Conservation (phyloP, 2,888 invertebrate genomes). For the Andrena fulva region DNA sequence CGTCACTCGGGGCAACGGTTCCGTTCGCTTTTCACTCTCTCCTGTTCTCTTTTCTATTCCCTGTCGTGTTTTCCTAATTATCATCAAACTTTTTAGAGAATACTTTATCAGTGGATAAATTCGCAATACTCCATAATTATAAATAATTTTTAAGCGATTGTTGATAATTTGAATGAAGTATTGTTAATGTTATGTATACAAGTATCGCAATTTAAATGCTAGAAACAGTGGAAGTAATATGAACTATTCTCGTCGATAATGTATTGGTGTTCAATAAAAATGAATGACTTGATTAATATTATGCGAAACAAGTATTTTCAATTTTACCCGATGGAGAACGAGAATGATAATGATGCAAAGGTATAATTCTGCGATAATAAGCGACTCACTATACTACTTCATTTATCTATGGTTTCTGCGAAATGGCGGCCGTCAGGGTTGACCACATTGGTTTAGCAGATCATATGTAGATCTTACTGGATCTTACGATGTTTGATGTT, state of each 20-base stretch:
- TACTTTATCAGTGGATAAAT: neutral
- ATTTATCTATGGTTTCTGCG: constrained; percentile 29
- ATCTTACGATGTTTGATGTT: constrained; percentile 1
- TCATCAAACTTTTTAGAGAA: neutral
- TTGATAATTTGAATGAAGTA: neutral
- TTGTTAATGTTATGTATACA: neutral
- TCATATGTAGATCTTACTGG: constrained; percentile 13
- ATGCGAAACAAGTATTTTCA: neutral
- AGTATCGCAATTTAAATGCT: constrained; percentile 4
- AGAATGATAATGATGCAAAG: neutral
- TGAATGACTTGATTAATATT: neutral
- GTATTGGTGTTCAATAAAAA: neutral
- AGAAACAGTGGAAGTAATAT: neutral
- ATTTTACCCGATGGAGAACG: neutral
- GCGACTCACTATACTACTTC: constrained; percentile 31
- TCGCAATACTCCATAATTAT: neutral
- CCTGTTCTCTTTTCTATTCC: neutral
- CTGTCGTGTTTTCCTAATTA: neutral
- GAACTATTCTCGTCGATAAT: neutral
- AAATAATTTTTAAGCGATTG: neutral
- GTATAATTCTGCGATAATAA: constrained; percentile 37
- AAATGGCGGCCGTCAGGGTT: constrained; percentile 16
- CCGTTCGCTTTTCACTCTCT: neutral
- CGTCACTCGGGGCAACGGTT: neutral
- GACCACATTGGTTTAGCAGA: constrained; percentile 24